A percentile compares a stretch with the other conserved stretches of the same genome.
Evolutionary conservation across 2,888 invertebrate species (phyloP).

Genomic region (Zygothrica quintamaculata): DNA sequence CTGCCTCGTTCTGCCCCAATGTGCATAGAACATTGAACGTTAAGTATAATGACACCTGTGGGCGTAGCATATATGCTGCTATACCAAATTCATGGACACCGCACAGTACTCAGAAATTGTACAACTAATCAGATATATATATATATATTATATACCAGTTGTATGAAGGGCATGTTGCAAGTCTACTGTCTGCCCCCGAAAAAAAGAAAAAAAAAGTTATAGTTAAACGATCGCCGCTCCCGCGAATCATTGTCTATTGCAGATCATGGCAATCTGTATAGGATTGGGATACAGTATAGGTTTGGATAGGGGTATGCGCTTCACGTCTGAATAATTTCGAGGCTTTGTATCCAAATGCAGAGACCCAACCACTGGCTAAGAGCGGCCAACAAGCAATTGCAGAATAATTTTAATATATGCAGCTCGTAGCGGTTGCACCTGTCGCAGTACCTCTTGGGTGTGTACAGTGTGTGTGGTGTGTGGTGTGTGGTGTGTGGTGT

Average conservation of each 20-base stretch:
- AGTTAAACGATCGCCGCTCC: conserved; percentile 58
- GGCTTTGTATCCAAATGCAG: conserved; percentile 60
- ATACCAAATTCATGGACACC: conserved; percentile 66
- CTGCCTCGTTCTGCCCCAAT: conserved; percentile 71
- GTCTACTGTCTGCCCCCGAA: conserved; percentile 5
- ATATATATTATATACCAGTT: conserved; percentile 28
- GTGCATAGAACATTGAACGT: conserved; percentile 65
- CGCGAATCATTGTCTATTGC: conserved; percentile 48
- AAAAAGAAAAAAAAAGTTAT: too few species aligned
- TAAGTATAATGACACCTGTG: conserved; percentile 72
- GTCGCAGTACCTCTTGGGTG: conserved; percentile 66
- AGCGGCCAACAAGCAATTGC: conserved; percentile 49
- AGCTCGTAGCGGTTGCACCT: conserved; percentile 62
- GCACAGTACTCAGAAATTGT: conserved; percentile 38
- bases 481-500: conserved; percentile 24
- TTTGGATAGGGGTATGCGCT: conserved; percentile 47
- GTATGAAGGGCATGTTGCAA: conserved; percentile 62
- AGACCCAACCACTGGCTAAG: conserved; percentile 37
- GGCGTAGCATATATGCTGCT: conserved; percentile 57
- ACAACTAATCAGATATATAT: conserved; percentile 7
- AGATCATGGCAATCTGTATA: conserved; percentile 49
- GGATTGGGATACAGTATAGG: conserved; percentile 38
- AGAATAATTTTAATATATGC: conserved; percentile 50
- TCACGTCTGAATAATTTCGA: conserved; percentile 78
- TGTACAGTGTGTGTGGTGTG: conserved; percentile 37